A percentile compares a stretch with the other conserved stretches of the same genome.
Conservation (phyloP, 2,797 vertebrate species). For the Rachycentron canadum region DNA sequence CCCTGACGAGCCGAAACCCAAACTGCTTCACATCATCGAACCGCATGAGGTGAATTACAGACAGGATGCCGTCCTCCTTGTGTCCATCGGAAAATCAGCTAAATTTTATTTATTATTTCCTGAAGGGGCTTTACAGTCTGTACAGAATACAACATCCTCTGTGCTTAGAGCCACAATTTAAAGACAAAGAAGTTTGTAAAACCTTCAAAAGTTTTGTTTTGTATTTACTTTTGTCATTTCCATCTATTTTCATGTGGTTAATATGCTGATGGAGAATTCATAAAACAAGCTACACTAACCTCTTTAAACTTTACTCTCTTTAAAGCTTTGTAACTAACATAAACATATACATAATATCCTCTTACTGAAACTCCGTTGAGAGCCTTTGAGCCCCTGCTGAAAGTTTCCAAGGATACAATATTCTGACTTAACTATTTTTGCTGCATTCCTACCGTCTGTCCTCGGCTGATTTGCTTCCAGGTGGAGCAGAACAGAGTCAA, state of each 20-base stretch:
- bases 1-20: constrained; percentile 95
- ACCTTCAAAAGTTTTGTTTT: too few species aligned
- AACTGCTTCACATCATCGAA: constrained; percentile 97
- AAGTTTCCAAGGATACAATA: constrained; percentile 24
- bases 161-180: too few species aligned
- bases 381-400: not conserved
- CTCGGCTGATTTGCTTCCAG: constrained; percentile 73
- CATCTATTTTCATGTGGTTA: too few species aligned
- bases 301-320: too few species aligned
- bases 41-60: constrained; percentile 90
- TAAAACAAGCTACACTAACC: too few species aligned
- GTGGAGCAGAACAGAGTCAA: constrained; percentile 98
- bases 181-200: too few species aligned
- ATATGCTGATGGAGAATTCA: too few species aligned
- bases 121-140: too few species aligned
- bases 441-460: constrained; percentile 32
- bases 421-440: constrained; percentile 17
- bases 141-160: too few species aligned
- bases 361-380: not conserved
- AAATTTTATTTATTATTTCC: not conserved
- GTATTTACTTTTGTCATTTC: too few species aligned
- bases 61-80: not conserved
- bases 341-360: too few species aligned
- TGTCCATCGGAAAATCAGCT: not conserved
- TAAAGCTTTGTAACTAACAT: not conserved